Evolutionary conservation across 2,888 invertebrate species (phyloP).

Genomic region (Leucania comma): DNA sequence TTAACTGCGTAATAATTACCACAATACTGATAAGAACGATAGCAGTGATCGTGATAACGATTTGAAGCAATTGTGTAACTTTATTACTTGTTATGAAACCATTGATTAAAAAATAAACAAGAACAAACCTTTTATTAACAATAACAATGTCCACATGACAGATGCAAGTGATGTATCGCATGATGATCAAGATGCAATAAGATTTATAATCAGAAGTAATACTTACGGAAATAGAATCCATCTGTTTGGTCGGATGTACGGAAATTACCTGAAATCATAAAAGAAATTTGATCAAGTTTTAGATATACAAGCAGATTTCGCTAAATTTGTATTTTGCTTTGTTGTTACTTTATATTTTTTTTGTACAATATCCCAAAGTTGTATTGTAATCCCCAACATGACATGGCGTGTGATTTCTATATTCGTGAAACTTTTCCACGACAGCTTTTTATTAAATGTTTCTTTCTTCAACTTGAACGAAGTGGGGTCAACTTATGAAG

Average conservation of each 20-base stretch:
- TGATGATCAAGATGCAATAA: conserved; percentile 50
- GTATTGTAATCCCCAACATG: conserved; percentile 38
- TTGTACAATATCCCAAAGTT: conserved; percentile 35
- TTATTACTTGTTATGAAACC: conserved; percentile 42
- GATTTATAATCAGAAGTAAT: conserved; percentile 63
- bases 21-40: conserved; percentile 51
- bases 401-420: conserved; percentile 57
- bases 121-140: conserved; percentile 51
- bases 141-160: conserved; percentile 50
- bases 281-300: conserved; percentile 53
- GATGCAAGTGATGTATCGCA: conserved; percentile 52
- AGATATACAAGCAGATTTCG: neutral
- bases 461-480: conserved; percentile 36
- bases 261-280: conserved; percentile 85
- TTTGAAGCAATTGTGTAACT: conserved; percentile 50
- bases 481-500: conserved; percentile 46
- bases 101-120: conserved; percentile 32
- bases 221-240: conserved; percentile 82
- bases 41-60: conserved; percentile 47
- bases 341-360: conserved; percentile 4
- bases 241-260: conserved; percentile 77
- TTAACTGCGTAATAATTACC: conserved; percentile 58
- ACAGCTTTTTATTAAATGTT: conserved; percentile 52
- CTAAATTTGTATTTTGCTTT: conserved; percentile 16
- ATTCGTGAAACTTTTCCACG: conserved; percentile 66